Conservation (phyloP, 2,113 vertebrate species). For the Nothocercus julius region DNA sequence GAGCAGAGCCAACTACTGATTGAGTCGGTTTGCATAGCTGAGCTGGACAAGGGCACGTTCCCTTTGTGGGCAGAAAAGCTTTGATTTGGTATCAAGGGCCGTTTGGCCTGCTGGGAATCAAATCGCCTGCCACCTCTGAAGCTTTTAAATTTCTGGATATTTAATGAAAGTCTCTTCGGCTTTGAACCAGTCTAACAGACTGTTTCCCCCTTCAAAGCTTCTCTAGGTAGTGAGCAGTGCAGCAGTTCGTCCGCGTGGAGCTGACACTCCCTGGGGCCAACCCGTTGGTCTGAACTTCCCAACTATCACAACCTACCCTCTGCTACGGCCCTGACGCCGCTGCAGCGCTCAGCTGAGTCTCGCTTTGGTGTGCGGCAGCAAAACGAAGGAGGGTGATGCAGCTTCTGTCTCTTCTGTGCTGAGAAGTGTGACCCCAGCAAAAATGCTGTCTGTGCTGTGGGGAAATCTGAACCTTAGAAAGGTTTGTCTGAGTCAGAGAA, state of each 20-base stretch:
- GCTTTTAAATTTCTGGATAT: neutral
- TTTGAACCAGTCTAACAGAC: neutral
- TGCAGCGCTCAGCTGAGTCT: neutral
- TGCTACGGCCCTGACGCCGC: neutral
- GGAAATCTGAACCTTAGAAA: constrained; percentile 10
- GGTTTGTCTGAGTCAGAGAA: neutral
- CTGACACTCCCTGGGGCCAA: neutral
- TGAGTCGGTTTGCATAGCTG: neutral
- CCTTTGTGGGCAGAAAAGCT: neutral
- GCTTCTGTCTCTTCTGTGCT: neutral
- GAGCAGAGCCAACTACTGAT: neutral
- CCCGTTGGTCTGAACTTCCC: neutral
- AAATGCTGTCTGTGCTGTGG: neutral
- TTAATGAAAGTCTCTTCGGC: neutral
- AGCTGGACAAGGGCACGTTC: neutral
- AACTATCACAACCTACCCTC: neutral
- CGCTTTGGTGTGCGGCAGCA: neutral
- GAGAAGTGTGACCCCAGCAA: constrained; percentile 8
- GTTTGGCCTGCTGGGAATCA: neutral
- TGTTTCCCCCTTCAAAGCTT: neutral
- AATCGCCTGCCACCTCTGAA: constrained; percentile 17
- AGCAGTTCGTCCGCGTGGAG: neutral
- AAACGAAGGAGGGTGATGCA: neutral
- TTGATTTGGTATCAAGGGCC: neutral
- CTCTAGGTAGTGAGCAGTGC: neutral